These are phyloP conservation scores for Danio choprae DNA, from an alignment of 2,797 vertebrate genomes.

Conservation along the genomic window DNA sequence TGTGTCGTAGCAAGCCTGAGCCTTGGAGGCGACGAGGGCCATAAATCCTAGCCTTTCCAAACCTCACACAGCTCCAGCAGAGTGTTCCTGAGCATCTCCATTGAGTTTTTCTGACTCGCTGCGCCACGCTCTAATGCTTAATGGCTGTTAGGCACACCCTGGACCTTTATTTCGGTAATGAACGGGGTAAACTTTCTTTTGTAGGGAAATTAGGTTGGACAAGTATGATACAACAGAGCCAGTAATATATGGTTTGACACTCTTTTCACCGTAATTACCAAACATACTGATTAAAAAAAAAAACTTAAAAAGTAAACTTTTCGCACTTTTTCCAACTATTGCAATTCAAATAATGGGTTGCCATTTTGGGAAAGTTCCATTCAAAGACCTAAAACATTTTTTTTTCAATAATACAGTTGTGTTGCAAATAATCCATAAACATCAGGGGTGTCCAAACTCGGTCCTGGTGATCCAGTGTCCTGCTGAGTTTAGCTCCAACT, in stretches of 20 bases:
- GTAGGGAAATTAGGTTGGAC: constrained; percentile 22
- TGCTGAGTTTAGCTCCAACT: no score
- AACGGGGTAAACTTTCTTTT: constrained; percentile 26
- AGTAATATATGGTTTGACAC: constrained; percentile 36
- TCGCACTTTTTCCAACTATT: no score
- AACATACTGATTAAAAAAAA: constrained; percentile 31
- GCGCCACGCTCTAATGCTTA: constrained; percentile 57
- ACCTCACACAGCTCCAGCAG: constrained; percentile 55
- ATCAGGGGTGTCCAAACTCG: no score
- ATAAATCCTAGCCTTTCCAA: constrained; percentile 75
- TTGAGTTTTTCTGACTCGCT: constrained; percentile 42
- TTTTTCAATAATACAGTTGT: no score
- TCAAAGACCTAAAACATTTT: no score
- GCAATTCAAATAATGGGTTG: no score
- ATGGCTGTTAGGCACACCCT: constrained; percentile 53
- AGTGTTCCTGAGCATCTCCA: constrained; percentile 33
- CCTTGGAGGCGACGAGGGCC: constrained; percentile 68
- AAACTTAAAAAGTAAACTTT: no score
- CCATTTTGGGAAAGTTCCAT: no score
- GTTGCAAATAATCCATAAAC: no score
- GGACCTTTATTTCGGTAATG: constrained; percentile 41
- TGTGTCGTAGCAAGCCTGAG: constrained; percentile 65
- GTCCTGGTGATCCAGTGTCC: no score
- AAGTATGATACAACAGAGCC: constrained; percentile 26
- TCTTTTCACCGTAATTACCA: constrained; percentile 37